phyloP scores from a whole-genome alignment of 2,888 invertebrate genomes.

The Pogonocherus hispidulus region DNA sequence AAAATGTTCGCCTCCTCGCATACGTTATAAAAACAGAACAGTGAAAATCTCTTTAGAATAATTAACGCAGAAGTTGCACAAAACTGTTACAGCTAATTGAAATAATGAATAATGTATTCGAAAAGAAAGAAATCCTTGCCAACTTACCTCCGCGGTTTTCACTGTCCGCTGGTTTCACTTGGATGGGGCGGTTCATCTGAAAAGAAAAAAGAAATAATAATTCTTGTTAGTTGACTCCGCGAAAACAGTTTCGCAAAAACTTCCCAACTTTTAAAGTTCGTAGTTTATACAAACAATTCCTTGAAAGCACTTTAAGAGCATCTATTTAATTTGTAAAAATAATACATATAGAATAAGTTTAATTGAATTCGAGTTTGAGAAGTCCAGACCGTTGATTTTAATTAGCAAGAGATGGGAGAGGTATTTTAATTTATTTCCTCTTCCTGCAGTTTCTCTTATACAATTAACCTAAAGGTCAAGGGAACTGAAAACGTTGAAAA shows the following conservation, averaged over 20 bases:
- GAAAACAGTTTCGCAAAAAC: constrained; percentile 40
- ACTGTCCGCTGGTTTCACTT: constrained; percentile 99
- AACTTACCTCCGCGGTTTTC: constrained; percentile 97
- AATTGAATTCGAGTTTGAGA: constrained; percentile 20
- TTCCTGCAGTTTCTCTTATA: background rate
- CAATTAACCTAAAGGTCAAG: no score
- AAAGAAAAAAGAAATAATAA: constrained; percentile 63
- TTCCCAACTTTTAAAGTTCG: constrained; percentile 27
- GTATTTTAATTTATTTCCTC: constrained; percentile 1
- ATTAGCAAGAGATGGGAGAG: background rate
- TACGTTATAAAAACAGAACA: no score
- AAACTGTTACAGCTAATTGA: constrained; percentile 52
- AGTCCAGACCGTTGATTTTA: constrained; percentile 7
- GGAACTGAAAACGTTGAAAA: no score
- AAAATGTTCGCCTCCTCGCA: no score
- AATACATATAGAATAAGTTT: constrained; percentile 27
- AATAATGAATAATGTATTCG: constrained; percentile 55
- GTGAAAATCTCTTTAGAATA: constrained; percentile 33
- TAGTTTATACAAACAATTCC: constrained; percentile 38
- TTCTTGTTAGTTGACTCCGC: constrained; percentile 25
- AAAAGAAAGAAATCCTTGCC: constrained; percentile 25
- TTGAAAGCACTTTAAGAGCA: constrained; percentile 27
- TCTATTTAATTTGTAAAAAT: constrained; percentile 32
- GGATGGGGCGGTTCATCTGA: constrained; percentile 99
- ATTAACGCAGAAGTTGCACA: constrained; percentile 35